Conservation (phyloP, 2,888 invertebrate genomes). For the Acleris emargana region DNA sequence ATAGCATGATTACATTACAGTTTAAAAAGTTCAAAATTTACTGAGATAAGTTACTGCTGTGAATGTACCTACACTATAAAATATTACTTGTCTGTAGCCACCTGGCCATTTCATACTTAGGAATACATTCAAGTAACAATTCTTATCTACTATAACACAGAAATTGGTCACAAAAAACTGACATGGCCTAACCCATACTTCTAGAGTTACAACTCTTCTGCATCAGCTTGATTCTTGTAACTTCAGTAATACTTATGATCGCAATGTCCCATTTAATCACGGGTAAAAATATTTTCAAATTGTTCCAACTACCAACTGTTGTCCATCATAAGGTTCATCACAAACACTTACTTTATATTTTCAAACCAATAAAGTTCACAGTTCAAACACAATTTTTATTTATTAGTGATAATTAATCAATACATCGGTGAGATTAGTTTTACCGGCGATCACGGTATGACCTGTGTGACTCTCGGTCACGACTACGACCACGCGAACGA, state of each 20-base stretch:
- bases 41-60: background rate
- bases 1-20: no score
- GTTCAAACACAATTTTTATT: constrained; percentile 76
- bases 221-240: constrained; percentile 17
- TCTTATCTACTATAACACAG: constrained; percentile 19
- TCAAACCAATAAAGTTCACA: constrained; percentile 79
- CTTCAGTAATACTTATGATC: constrained; percentile 7
- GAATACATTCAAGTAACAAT: constrained; percentile 21
- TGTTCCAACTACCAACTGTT: constrained; percentile 34
- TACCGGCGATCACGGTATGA: constrained; percentile 85
- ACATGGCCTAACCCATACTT: constrained; percentile 9
- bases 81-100: background rate
- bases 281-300: constrained; percentile 13
- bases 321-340: constrained; percentile 63
- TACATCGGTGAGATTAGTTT: constrained; percentile 66
- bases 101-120: background rate
- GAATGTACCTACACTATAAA: background rate
- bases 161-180: background rate
- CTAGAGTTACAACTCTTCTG: constrained; percentile 16
- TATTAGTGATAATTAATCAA: constrained; percentile 69
- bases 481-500: constrained; percentile 85
- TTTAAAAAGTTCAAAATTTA: no score
- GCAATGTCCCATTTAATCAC: constrained; percentile 32
- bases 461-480: constrained; percentile 82
- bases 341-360: constrained; percentile 73